phyloP scores from a whole-genome alignment of 2,113 vertebrate species.

The Bungarus multicinctus region DNA sequence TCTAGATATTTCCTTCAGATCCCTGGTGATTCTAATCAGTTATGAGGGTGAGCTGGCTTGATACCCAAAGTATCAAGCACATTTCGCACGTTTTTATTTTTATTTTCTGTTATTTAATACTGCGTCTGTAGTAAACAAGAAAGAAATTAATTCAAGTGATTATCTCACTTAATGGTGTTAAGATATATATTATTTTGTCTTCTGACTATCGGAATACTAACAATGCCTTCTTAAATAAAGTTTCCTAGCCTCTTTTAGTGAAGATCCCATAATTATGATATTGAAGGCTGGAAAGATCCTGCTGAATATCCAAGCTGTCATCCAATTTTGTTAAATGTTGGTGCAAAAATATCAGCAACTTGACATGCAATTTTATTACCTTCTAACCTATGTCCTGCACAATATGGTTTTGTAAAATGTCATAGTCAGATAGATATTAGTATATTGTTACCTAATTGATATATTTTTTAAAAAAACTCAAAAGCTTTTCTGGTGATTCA shows the following conservation, averaged over 20 bases:
- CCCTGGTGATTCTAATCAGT: no score
- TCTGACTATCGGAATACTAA: not conserved
- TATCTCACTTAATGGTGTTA: not conserved
- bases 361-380: no score
- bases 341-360: not conserved
- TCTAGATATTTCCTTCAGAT: no score
- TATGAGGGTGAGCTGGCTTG: no score
- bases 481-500: not conserved
- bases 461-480: not conserved
- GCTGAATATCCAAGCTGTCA: not conserved
- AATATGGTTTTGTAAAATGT: no score
- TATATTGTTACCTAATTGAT: not conserved
- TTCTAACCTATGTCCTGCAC: no score
- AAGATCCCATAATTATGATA: not conserved
- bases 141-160: not conserved
- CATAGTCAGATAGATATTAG: no score
- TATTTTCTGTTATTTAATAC: no score
- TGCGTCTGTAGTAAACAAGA: no score
- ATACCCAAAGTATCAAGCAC: no score
- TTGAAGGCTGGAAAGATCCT: not conserved
- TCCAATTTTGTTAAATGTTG: not conserved
- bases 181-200: not conserved
- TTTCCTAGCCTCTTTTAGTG: not conserved
- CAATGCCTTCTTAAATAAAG: not conserved
- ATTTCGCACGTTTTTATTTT: no score